Conservation (phyloP, 2,797 vertebrate genomes). For the Gymnoscopelus braueri region DNA sequence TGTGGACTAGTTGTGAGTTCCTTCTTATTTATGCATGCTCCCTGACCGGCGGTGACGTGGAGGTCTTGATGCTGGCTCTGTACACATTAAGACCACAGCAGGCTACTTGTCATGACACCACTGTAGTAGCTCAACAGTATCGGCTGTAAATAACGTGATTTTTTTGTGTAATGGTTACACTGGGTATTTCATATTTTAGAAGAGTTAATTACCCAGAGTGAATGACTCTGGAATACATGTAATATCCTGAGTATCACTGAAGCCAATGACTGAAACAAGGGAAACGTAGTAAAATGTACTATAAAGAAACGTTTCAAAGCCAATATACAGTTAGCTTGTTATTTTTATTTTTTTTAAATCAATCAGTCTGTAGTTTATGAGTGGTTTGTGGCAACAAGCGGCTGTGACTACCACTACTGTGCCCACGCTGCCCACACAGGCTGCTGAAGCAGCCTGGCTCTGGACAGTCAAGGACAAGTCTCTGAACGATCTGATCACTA, state of each 20-base stretch:
- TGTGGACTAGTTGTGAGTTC: conserved; percentile 74
- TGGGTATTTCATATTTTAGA: not conserved
- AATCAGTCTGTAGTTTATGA: not conserved
- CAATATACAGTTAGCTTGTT: not conserved
- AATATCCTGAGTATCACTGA: not conserved
- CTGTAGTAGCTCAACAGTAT: not conserved
- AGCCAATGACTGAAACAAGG: not conserved
- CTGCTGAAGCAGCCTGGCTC: conserved; percentile 32
- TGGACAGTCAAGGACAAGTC: conserved; percentile 56
- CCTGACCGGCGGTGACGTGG: conserved; percentile 55
- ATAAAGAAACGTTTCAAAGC: not conserved
- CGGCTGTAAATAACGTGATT: not conserved
- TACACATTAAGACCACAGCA: conserved; percentile 34
- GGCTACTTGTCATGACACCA: conserved; percentile 28
- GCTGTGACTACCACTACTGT: conserved; percentile 17
- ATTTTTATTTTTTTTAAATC: too few species aligned
- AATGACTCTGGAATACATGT: not conserved
- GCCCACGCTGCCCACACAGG: conserved; percentile 29
- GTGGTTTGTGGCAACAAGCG: not conserved
- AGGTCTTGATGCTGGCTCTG: conserved; percentile 18
- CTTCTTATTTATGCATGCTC: conserved; percentile 74
- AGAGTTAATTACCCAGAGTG: not conserved
- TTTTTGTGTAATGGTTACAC: not conserved
- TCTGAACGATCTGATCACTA: conserved; percentile 65
- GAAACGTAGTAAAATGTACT: not conserved